phyloP scores from a whole-genome alignment of 2,888 invertebrate species.

The Nezara viridula region DNA sequence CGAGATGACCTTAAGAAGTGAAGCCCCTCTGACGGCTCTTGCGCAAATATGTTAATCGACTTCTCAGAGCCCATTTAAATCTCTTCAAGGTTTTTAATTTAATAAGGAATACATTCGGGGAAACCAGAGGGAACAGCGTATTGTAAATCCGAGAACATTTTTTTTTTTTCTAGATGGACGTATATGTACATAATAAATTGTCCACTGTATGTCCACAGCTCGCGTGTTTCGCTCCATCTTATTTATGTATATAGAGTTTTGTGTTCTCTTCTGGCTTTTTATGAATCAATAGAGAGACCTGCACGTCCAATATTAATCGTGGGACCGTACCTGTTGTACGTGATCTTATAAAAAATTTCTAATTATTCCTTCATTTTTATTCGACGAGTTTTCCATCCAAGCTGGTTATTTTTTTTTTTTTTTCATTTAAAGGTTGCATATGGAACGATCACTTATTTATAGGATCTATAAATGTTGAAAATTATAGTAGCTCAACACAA shows the following conservation, averaged over 20 bases:
- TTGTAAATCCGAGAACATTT: not conserved
- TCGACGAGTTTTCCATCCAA: not conserved
- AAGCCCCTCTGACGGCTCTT: constrained; percentile 46
- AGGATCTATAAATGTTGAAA: not conserved
- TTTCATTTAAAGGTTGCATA: not conserved
- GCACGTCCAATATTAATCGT: constrained; percentile 10
- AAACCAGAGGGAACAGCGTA: not conserved
- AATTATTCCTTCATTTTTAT: not conserved
- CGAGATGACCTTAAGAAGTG: constrained; percentile 41
- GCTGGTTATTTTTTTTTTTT: not conserved
- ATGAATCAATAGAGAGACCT: constrained; percentile 10
- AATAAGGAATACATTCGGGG: constrained; percentile 22
- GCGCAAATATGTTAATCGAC: constrained; percentile 58
- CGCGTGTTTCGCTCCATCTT: not conserved
- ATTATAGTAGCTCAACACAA: not conserved
- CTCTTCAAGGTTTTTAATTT: constrained; percentile 56
- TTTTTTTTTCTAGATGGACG: not conserved
- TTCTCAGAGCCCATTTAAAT: constrained; percentile 55
- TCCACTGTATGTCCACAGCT: not conserved
- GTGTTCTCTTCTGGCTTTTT: constrained; percentile 18
- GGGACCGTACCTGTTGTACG: constrained; percentile 33
- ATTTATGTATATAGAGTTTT: constrained; percentile 46
- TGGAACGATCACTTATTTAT: not conserved
- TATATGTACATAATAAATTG: constrained; percentile 1
- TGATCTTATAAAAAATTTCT: constrained; percentile 14